phyloP scores from a whole-genome alignment of 2,797 vertebrate species.

The Chelidonichthys spinosus region DNA sequence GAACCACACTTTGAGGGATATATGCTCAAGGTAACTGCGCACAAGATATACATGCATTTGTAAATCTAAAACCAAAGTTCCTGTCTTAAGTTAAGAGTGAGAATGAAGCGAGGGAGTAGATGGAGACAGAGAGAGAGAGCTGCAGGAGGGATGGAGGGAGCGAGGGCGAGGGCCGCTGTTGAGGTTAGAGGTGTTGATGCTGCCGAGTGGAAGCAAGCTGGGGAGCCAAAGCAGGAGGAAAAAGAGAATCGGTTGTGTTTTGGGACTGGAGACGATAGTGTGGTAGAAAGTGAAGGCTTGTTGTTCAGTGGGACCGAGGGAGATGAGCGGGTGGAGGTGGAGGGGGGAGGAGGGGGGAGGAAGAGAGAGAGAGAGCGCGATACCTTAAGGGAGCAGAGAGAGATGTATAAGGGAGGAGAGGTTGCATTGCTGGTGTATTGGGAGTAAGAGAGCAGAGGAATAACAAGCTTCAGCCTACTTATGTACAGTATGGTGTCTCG shows the following conservation, averaged over 20 bases:
- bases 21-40: neutral
- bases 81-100: neutral
- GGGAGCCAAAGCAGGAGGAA: conserved; percentile 51
- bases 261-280: conserved; percentile 68
- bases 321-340: conserved; percentile 33
- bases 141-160: conserved; percentile 46
- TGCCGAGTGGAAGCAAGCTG: conserved; percentile 50
- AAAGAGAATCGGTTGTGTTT: conserved; percentile 52
- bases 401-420: conserved; percentile 61
- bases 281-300: conserved; percentile 76
- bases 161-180: conserved; percentile 36
- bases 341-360: conserved; percentile 9
- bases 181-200: conserved; percentile 64
- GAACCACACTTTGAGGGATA: neutral
- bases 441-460: conserved; percentile 69
- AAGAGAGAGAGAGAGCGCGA: conserved; percentile 43
- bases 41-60: neutral
- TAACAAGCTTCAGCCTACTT: conserved; percentile 75
- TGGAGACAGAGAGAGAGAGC: neutral
- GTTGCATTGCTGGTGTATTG: conserved; percentile 66
- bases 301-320: conserved; percentile 73
- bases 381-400: conserved; percentile 62
- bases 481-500: conserved; percentile 49
- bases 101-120: conserved; percentile 11
- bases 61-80: conserved; percentile 1